Evolutionary conservation across 2,888 invertebrate genomes (phyloP), one percentile per base, ranked within the genome.

Genomic region (Netelia virgata): DNA sequence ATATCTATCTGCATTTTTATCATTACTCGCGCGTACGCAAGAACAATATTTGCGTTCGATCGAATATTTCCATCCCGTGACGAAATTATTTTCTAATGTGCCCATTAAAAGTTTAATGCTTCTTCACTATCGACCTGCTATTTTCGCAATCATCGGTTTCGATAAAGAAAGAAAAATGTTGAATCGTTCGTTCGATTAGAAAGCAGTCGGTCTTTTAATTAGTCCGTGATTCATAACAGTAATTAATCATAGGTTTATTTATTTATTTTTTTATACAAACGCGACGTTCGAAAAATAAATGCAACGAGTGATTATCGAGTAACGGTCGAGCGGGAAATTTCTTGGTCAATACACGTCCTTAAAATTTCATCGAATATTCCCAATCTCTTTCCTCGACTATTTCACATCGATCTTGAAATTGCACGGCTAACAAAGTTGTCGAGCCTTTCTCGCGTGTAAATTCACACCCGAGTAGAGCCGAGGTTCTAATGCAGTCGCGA

Each of bases 1-100:
- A 84, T 79, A 72, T 82, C 57, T 66, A 84, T 84, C 82, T 57
- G 74, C 61, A 16, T 79, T 79, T 28, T 79, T 78, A 57, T 57
- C 63, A 70, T 66, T 70, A 16, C n/a, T 28, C 20, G 28, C 28
- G 28, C 28, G 28, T 5, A n/a, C 41, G 55, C 57, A 53, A 68
- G 50, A 69, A 78, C 61, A 69, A 66, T 20, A 73, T 20, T 36
- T 70, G 43, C 59, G 59, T 59, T 47, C 47, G 8, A 53, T 47
- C 16, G 50, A 36, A 69, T 74, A 28, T 28, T 28, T 83, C 55
- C 18, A 41, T 57, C 6, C 59, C 43, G 43, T 69, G 78, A 74
- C 61, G 68, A 83, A 78, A 63, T 78, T 63, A 43, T 55, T 55
- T 68, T 68, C 23, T 66, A 77, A 72, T 66, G n/a, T 50, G 50